These are phyloP conservation scores for Drosophila arizonae DNA, from an alignment of 1,140 invertebrate genomes.

Conservation along the genomic window DNA sequence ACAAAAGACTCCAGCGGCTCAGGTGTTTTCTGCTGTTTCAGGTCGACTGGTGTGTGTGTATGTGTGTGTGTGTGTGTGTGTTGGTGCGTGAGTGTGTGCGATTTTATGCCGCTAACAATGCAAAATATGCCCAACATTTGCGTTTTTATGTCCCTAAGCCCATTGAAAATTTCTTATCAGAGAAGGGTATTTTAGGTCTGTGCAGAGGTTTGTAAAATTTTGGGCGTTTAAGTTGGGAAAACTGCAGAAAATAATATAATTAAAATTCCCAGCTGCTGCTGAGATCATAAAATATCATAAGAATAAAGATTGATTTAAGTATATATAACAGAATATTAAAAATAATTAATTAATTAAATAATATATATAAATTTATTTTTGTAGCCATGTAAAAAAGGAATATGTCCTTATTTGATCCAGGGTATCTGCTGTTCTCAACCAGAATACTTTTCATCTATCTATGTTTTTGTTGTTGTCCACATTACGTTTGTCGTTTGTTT, in stretches of 20 bases:
- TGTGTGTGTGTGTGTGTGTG: constrained; percentile 7
- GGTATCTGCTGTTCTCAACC: not conserved
- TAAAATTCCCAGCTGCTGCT: too few species aligned
- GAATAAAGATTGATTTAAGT: too few species aligned
- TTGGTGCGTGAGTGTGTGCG: constrained; percentile 43
- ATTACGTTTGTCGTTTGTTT: constrained; percentile 2
- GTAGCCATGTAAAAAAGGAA: too few species aligned
- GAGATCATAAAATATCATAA: too few species aligned
- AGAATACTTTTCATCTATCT: not conserved
- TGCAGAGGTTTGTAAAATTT: too few species aligned
- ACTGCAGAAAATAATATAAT: too few species aligned
- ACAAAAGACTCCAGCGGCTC: constrained; percentile 63
- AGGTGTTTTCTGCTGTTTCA: constrained; percentile 16
- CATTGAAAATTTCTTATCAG: too few species aligned
- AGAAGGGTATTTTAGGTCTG: too few species aligned
- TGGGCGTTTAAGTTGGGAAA: too few species aligned
- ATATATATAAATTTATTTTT: too few species aligned
- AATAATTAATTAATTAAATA: too few species aligned
- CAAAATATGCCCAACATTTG: constrained; percentile 78
- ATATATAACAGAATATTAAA: too few species aligned
- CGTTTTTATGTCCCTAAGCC: constrained; percentile 31
- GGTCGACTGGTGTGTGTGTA: constrained; percentile 11
- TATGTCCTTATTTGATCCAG: not conserved
- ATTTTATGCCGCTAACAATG: constrained; percentile 67
- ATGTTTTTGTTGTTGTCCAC: constrained; percentile 25